Conservation (phyloP, 2,113 vertebrate species). For the Elephas maximus region DNA sequence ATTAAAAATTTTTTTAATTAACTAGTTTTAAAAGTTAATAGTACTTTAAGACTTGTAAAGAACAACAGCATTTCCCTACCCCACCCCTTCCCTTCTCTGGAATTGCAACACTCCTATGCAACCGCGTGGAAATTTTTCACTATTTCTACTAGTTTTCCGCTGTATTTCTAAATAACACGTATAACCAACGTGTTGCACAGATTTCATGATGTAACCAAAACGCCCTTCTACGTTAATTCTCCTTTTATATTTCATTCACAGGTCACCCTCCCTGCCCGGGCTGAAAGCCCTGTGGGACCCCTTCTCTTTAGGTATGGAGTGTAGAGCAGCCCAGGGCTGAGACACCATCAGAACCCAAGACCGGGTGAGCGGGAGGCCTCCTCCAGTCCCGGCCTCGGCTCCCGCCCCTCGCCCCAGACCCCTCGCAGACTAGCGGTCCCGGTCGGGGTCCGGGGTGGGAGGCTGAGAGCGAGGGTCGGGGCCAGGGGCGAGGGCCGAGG, state of each 20-base stretch:
- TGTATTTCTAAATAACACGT: background rate
- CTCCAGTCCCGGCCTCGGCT: background rate
- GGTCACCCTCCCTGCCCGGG: background rate
- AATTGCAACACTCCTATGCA: background rate
- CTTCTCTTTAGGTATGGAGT: too few relatives aligned
- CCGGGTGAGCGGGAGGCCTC: background rate
- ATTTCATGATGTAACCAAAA: too few relatives aligned
- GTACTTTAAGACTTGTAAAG: background rate
- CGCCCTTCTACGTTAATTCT: background rate
- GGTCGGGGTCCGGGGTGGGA: background rate
- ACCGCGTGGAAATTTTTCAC: background rate
- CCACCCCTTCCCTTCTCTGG: too few relatives aligned
- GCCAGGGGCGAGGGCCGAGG: too few relatives aligned
- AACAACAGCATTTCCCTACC: background rate
- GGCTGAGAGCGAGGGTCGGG: background rate
- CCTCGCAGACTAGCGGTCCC: background rate
- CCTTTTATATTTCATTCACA: background rate
- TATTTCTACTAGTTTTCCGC: background rate
- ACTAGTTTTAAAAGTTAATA: slow-evolving; percentile 15
- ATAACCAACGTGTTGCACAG: background rate
- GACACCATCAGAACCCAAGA: background rate
- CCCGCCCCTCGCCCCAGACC: background rate
- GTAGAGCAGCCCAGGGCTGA: background rate
- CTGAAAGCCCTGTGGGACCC: background rate
- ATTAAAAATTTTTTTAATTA: background rate